Evolutionary conservation across 35 echinoderm and acorn worm species (phyloP).

Genomic region (Apostichopus japonicus): DNA sequence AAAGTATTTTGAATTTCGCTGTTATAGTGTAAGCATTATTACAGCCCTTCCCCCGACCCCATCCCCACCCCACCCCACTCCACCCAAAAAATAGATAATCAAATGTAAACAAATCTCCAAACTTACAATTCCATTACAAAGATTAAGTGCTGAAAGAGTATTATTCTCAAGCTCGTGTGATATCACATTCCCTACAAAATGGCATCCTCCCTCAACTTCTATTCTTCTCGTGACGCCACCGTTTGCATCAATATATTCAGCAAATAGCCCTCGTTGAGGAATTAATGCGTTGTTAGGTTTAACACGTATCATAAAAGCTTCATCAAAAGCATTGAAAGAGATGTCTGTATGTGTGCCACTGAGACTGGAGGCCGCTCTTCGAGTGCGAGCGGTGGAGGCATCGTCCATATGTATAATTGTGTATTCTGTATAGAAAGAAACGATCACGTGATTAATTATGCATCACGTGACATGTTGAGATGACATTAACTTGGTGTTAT

Average conservation of each 20-base stretch:
- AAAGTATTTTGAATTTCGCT: too few relatives aligned
- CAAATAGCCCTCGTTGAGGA: neutral
- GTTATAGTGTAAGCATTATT: too few relatives aligned
- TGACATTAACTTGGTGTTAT: too few relatives aligned
- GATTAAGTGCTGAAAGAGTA: slow-evolving; percentile 23
- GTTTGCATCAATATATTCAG: slow-evolving; percentile 16
- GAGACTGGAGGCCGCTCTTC: neutral
- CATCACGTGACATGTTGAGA: too few relatives aligned
- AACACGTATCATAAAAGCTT: neutral
- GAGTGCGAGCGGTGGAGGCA: neutral
- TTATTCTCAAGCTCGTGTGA: slow-evolving; percentile 4
- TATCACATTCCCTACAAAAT: slow-evolving; percentile 30
- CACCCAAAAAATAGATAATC: too few relatives aligned
- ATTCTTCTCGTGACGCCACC: neutral
- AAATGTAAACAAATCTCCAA: neutral
- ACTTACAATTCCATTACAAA: slow-evolving; percentile 48
- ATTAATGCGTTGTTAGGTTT: slow-evolving; percentile 14
- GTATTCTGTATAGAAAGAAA: slow-evolving; percentile 13
- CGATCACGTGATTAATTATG: neutral
- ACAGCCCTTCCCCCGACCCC: too few relatives aligned
- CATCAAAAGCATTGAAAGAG: slow-evolving; percentile 26
- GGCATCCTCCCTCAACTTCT: slow-evolving; percentile 7
- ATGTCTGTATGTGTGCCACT: neutral
- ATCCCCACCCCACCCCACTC: too few relatives aligned
- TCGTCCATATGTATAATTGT: slow-evolving; percentile 44